Conservation (phyloP, 1,140 invertebrate genomes). For the Rhyacophila brunnea region DNA sequence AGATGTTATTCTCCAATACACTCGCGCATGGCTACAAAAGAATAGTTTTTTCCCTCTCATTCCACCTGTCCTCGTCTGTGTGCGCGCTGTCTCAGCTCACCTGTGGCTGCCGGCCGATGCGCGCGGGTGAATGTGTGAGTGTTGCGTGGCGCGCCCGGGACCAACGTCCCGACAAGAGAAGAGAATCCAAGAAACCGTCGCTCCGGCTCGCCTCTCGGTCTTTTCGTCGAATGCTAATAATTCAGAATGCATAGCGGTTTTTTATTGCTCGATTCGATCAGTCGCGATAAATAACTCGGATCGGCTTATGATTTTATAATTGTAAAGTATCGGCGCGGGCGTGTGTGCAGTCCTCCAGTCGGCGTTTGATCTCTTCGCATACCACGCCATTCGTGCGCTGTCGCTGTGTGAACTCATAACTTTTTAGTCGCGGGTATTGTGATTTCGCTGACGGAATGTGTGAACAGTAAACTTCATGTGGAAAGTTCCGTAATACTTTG, state of each 20-base stretch:
- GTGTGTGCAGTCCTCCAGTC: background rate
- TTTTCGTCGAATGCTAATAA: background rate
- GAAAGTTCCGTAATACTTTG: slow-evolving; percentile 2
- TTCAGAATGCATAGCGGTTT: slow-evolving; percentile 2
- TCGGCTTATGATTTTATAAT: background rate
- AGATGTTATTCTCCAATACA: no score
- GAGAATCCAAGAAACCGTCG: background rate
- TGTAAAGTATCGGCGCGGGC: background rate
- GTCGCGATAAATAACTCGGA: slow-evolving; percentile 11
- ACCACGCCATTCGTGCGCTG: background rate
- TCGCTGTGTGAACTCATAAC: background rate
- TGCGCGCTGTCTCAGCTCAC: background rate
- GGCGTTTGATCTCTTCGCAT: background rate
- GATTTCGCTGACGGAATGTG: slow-evolving; percentile 17
- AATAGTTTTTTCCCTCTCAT: no score
- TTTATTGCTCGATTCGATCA: slow-evolving; percentile 3
- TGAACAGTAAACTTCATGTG: slow-evolving; percentile 4
- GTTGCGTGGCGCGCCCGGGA: background rate
- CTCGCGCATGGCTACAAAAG: no score
- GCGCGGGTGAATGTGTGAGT: background rate
- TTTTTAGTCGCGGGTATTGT: slow-evolving; percentile 4
- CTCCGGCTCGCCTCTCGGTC: background rate
- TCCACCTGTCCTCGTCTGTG: no score
- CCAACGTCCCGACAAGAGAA: background rate
- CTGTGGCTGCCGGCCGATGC: background rate